phyloP scores from a whole-genome alignment of 2,797 vertebrate species.

The Cephalopachus bancanus region DNA sequence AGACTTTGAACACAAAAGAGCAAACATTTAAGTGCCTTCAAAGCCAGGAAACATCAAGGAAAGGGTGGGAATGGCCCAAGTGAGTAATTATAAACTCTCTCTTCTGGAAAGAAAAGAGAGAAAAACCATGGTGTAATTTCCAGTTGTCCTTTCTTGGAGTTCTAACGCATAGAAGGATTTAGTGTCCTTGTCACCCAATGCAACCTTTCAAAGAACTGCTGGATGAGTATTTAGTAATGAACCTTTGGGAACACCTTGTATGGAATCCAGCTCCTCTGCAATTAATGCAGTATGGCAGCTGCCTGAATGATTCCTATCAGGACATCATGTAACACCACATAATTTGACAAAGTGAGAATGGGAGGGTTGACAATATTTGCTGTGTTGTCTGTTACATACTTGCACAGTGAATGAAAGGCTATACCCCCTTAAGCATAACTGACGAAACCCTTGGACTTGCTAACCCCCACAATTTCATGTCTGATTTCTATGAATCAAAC shows the following conservation, averaged over 20 bases:
- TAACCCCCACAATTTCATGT: conserved; percentile 53
- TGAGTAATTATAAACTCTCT: conserved; percentile 79
- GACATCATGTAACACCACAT: conserved; percentile 55
- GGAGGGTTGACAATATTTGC: conserved; percentile 57
- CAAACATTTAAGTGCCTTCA: conserved; percentile 71
- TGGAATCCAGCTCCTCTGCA: conserved; percentile 69
- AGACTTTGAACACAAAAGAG: conserved; percentile 70
- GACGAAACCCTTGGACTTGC: conserved; percentile 72
- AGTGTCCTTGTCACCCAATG: conserved; percentile 80
- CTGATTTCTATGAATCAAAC: conserved; percentile 72
- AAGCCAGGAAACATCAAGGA: conserved; percentile 81
- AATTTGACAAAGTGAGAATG: conserved; percentile 73
- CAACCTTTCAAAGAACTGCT: conserved; percentile 81
- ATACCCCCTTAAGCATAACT: conserved; percentile 63
- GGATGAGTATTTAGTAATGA: conserved; percentile 64
- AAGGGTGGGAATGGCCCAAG: conserved; percentile 75
- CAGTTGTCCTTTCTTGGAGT: conserved; percentile 78
- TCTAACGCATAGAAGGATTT: conserved; percentile 74
- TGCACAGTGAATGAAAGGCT: conserved; percentile 60
- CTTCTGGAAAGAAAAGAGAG: conserved; percentile 79
- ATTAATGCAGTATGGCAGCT: conserved; percentile 71
- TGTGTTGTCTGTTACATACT: conserved; percentile 54
- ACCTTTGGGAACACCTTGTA: conserved; percentile 75
- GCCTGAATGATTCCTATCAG: conserved; percentile 71
- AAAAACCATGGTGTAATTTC: conserved; percentile 73